Evolutionary conservation across 1,140 invertebrate species (phyloP), one percentile per base, ranked within the genome.

Genomic region (Trichonephila clavipes): DNA sequence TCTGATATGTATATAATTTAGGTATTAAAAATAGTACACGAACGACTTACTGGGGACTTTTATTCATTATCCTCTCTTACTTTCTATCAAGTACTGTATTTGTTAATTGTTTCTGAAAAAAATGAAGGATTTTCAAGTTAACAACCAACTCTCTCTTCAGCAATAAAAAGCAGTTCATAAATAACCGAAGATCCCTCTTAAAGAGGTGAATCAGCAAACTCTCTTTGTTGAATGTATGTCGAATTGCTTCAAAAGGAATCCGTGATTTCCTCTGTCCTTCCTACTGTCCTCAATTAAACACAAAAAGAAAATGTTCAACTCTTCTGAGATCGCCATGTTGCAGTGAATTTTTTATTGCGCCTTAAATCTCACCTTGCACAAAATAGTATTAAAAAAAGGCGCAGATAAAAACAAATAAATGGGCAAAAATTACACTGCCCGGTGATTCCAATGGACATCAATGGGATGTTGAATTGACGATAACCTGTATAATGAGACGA

Each of bases 251-350:
- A 34, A 34, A 40, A 77, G 16, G 6, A 77, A 24, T 24, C 21
- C 51, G 82, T 59, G 82, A 83, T 83, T 83, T 83, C 82, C 82
- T 83, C 44, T 58, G 82, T 77, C 72, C 72, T 83, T 83, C 28
- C 82, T 18, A 28, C 82, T 83, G 82, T 77, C 72, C 72, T 40
- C 72, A 77, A 77, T 77, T 77, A 77, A 34, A 77, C 72, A 72
- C 69, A 77, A 77, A 34, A 18, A 77, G 72, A 40, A 77, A 18
- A 34, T 12, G 24, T 40, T 40, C 7, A 77, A 77, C 14, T 19
- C 28, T 34, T 77, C 72, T 19, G 3, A 77, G 18, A 28, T 28
- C 72, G 28, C 16, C 34, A 14, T 77, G 51, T 34, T 12, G 72
- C 44, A 7, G 44, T n/a, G 82, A 51, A 83, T 83, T 83, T 83